Evolutionary conservation across 2,888 invertebrate genomes (phyloP).

Genomic region (Meloe dianella): DNA sequence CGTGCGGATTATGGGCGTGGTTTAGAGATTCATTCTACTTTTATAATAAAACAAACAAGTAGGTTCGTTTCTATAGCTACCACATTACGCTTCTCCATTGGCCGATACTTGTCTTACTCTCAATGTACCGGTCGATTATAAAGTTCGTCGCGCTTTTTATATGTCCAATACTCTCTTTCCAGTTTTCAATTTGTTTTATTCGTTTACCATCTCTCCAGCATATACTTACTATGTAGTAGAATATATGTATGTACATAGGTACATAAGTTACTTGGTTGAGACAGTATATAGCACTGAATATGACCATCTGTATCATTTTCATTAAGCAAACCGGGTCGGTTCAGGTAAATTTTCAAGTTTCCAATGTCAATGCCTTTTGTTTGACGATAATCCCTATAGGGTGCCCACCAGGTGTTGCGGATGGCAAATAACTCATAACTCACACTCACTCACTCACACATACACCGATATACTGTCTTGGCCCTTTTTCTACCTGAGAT

Average conservation of each 20-base stretch:
- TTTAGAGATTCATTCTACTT: slow-evolving; percentile 58
- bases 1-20: slow-evolving; percentile 59
- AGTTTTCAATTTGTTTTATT: slow-evolving; percentile 25
- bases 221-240: not conserved
- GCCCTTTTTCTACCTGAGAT: slow-evolving; percentile 47
- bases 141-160: slow-evolving; percentile 39
- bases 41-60: slow-evolving; percentile 58
- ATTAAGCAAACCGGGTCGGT: slow-evolving; percentile 30
- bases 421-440: slow-evolving; percentile 43
- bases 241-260: not conserved
- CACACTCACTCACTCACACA: slow-evolving; percentile 18
- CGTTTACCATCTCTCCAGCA: slow-evolving; percentile 28
- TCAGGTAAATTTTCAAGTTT: slow-evolving; percentile 26
- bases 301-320: slow-evolving; percentile 31
- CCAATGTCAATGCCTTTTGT: slow-evolving; percentile 26
- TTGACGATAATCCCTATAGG: slow-evolving; percentile 20
- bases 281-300: not conserved
- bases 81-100: slow-evolving; percentile 60
- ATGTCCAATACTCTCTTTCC: slow-evolving; percentile 29
- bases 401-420: slow-evolving; percentile 42
- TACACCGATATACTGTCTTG: not conserved
- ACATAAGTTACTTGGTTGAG: not conserved
- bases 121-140: slow-evolving; percentile 48
- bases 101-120: slow-evolving; percentile 49
- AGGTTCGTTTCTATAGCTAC: slow-evolving; percentile 61